phyloP scores from a whole-genome alignment of 2,113 vertebrate species.

The Tachysurus vachellii region DNA sequence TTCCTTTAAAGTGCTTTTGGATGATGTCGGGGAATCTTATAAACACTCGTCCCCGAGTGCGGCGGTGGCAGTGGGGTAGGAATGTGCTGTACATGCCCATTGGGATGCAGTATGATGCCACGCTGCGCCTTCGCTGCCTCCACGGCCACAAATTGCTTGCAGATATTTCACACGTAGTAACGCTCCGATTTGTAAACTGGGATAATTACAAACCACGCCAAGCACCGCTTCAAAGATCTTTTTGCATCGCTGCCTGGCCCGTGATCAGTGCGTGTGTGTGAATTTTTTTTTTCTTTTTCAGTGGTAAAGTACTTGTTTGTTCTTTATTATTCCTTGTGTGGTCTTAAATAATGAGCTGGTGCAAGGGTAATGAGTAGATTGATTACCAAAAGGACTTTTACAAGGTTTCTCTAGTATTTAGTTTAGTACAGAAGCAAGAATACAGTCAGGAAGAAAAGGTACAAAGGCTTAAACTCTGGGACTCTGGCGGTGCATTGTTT shows the following conservation, averaged over 20 bases:
- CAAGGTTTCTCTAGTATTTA: neutral
- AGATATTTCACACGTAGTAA: constrained; percentile 82
- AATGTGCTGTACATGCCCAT: constrained; percentile 66
- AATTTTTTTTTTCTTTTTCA: neutral
- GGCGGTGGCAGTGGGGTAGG: constrained; percentile 57
- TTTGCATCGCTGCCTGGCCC: constrained; percentile 51
- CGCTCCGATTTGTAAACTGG: constrained; percentile 71
- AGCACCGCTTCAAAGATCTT: constrained; percentile 57
- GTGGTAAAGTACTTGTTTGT: constrained; percentile 26
- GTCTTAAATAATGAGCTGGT: constrained; percentile 16
- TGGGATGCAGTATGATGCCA: constrained; percentile 52
- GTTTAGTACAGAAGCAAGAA: neutral
- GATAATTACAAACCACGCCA: constrained; percentile 68
- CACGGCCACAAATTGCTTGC: constrained; percentile 77
- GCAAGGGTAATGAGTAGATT: constrained; percentile 27
- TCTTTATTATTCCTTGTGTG: constrained; percentile 34
- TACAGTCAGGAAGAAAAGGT: neutral
- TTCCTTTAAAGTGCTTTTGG: constrained; percentile 19
- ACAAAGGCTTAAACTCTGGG: neutral
- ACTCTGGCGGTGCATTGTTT: neutral
- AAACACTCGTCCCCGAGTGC: constrained; percentile 15
- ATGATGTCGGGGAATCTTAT: neutral
- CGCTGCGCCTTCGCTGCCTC: constrained; percentile 52
- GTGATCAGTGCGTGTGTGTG: constrained; percentile 35
- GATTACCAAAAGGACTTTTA: constrained; percentile 31